Percentiles rank a stretch among this genome's conserved stretches.
phyloP scores from a whole-genome alignment of 1,140 invertebrate species.

The Pogonomyrmex barbatus region DNA sequence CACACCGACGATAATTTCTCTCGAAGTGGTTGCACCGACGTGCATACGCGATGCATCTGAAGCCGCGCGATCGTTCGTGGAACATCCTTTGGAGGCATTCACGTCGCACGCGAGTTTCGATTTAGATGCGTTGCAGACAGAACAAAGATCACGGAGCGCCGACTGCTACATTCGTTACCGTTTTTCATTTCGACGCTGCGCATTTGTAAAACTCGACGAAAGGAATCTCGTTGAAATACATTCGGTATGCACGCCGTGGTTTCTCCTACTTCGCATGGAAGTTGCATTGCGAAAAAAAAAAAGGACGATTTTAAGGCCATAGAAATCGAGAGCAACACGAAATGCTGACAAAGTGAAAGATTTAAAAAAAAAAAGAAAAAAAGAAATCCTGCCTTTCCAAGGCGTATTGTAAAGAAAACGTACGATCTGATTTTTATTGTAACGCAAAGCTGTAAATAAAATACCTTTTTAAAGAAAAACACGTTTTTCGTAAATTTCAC shows the following conservation, averaged over 20 bases:
- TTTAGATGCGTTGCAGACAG: conserved; percentile 17
- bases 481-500: neutral
- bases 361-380: neutral
- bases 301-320: neutral
- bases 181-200: neutral
- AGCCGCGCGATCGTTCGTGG: conserved; percentile 23
- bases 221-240: conserved; percentile 21
- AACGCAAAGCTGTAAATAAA: neutral
- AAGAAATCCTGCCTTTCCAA: neutral
- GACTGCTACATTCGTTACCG: conserved; percentile 4
- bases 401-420: neutral
- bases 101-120: conserved; percentile 47
- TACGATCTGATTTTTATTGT: neutral
- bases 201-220: neutral
- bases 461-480: neutral
- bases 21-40: conserved; percentile 26
- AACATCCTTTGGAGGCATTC: conserved; percentile 38
- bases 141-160: neutral
- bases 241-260: conserved; percentile 40
- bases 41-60: conserved; percentile 33
- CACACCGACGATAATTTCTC: conserved; percentile 41
- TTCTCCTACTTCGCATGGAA: conserved; percentile 14
- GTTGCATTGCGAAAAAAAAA: neutral
- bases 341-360: neutral
- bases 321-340: conserved; percentile 1